phyloP scores from a whole-genome alignment of 2,113 vertebrate species.

The Nothobranchius kuhntae region DNA sequence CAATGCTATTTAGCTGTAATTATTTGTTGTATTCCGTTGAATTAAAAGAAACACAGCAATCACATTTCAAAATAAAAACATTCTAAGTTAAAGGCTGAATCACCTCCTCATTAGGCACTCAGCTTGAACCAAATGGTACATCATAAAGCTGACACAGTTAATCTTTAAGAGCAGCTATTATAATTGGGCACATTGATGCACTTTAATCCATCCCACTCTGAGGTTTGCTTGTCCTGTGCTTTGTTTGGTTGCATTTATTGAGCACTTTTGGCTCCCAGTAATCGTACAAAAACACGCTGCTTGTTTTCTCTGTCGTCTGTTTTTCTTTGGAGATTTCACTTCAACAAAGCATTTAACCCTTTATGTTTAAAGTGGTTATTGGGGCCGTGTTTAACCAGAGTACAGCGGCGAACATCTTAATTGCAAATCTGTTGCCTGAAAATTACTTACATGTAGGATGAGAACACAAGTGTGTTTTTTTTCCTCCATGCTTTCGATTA shows the following conservation, averaged over 20 bases:
- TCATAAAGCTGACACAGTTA: conserved; percentile 13
- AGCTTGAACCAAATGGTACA: conserved; percentile 11
- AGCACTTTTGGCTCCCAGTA: conserved; percentile 14
- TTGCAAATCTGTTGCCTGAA: not conserved
- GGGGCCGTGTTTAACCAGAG: conserved; percentile 28
- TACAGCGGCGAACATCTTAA: conserved; percentile 15
- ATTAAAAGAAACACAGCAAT: not conserved
- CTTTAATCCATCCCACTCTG: conserved; percentile 3
- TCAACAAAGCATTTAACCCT: conserved; percentile 36
- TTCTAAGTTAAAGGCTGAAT: conserved; percentile 3
- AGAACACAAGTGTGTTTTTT: not conserved
- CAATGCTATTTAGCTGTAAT: not conserved
- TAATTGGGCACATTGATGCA: not conserved
- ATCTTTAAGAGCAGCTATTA: not conserved
- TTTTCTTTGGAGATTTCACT: conserved; percentile 11
- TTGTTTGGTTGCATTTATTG: conserved; percentile 24
- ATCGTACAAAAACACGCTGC: conserved; percentile 13
- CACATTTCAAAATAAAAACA: not conserved
- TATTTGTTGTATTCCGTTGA: not conserved
- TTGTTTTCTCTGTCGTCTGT: conserved; percentile 6
- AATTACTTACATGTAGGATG: conserved; percentile 2
- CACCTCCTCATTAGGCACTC: conserved; percentile 12
- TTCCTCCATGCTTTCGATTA: not conserved
- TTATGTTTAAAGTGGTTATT: conserved; percentile 34
- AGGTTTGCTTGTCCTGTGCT: conserved; percentile 21